Conservation (phyloP, 2,797 vertebrate species). For the Delichon dasypus region DNA sequence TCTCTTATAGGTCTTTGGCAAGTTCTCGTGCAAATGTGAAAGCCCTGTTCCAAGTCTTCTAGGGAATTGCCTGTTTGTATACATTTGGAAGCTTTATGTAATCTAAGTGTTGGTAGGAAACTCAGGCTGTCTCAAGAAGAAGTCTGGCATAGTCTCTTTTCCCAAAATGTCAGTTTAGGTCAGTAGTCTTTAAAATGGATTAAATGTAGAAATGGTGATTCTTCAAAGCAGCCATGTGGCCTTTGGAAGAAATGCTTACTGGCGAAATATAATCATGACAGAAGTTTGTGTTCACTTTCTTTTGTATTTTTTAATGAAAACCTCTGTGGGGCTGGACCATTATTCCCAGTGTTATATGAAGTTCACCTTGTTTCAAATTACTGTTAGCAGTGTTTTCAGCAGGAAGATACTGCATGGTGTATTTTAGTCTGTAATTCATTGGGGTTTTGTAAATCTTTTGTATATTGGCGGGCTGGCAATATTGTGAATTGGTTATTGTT, state of each 20-base stretch:
- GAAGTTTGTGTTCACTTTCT: neutral
- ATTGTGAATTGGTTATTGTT: neutral
- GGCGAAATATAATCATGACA: neutral
- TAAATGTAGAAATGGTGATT: neutral
- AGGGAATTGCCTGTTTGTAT: neutral
- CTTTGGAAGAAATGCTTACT: neutral
- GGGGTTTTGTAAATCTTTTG: neutral
- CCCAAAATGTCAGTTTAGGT: neutral
- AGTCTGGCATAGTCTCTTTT: neutral
- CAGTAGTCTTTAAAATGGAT: neutral
- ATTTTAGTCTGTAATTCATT: neutral
- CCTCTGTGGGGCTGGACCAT: neutral
- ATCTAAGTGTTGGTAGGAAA: neutral
- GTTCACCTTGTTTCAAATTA: neutral
- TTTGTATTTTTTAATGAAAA: neutral
- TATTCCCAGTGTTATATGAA: neutral
- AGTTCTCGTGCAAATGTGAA: neutral
- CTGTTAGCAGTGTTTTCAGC: neutral
- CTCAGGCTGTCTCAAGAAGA: neutral
- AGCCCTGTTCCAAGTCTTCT: neutral
- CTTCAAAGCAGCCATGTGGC: neutral
- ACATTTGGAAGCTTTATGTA: neutral
- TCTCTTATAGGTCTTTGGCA: neutral
- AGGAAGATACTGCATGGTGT: neutral
- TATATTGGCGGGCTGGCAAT: accelerated